phyloP scores from a whole-genome alignment of 2,797 vertebrate genomes.

The Myripristis jacobus region DNA sequence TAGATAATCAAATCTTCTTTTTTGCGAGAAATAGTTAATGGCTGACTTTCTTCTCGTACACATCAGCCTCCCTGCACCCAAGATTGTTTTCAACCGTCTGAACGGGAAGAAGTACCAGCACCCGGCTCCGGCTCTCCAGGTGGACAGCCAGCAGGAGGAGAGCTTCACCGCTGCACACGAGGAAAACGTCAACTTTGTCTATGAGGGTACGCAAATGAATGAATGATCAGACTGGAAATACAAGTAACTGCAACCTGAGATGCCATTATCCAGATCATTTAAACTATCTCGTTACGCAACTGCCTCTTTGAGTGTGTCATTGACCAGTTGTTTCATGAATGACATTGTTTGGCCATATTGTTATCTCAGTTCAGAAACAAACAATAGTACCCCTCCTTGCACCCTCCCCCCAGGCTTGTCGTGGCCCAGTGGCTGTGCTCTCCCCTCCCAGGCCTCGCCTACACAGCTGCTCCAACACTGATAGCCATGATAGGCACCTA shows the following conservation, averaged over 20 bases:
- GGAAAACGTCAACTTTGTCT: slow-evolving; percentile 93
- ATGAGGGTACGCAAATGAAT: slow-evolving; percentile 84
- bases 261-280: not conserved
- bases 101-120: slow-evolving; percentile 89
- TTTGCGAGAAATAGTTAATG: too few species aligned
- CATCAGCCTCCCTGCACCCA: slow-evolving; percentile 83
- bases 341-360: slow-evolving; percentile 25
- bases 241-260: not conserved
- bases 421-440: slow-evolving; percentile 18
- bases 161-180: slow-evolving; percentile 89
- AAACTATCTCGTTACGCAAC: not conserved
- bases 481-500: slow-evolving; percentile 52
- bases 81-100: slow-evolving; percentile 92
- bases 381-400: not conserved
- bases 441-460: slow-evolving; percentile 47
- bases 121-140: slow-evolving; percentile 73
- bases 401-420: not conserved
- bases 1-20: not conserved
- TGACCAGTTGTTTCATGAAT: slow-evolving; percentile 35
- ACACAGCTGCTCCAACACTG: slow-evolving; percentile 73
- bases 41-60: not conserved
- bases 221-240: slow-evolving; percentile 14
- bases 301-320: not conserved
- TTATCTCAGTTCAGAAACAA: slow-evolving; percentile 2
- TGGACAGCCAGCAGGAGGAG: slow-evolving; percentile 79